Evolutionary conservation across 1,140 invertebrate genomes (phyloP), one percentile per base, ranked within the genome.

Genomic region (Palaemon carinicauda): DNA sequence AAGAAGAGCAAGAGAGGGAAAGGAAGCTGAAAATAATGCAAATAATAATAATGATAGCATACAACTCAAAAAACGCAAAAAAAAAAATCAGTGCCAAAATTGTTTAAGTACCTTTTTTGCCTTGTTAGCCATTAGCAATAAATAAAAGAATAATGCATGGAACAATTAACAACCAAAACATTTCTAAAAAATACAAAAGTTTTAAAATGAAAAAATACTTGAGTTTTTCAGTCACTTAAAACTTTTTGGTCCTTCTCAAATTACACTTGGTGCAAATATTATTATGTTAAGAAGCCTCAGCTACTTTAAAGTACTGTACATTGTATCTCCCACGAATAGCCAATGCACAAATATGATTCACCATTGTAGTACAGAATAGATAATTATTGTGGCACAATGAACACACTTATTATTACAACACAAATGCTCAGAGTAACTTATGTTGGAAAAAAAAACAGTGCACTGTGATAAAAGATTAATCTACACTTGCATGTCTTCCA

Each of bases 11-110:
- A 75, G 69, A 53, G 54, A 54, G 56, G 19, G 31, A 52, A 56
- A 79, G 74, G 60, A 80, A 29, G 84, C 84, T 86, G 84, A 86
- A 86, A 86, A 80, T 79, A 80, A 80, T 86, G 84, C 77, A 80
- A 80, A 86, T 80, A 29, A 71, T 27, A 33, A 29, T 21, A 24
- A n/a, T 53, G 21, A 51, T 73, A 82, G 41, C 51, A 71, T 74
- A 52, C 41, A 80, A 60, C 52, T 33, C 21, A 60, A 54, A 19
- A 80, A 80, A 19, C 14, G 33, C 3, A 54, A 9, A 52, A 53
- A 54, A 41, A 17, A 60, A 60, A 80, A 31, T n/a, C n/a, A n/a
- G 7, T 21, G 21, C 3, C 69, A 4, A 24, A 33, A 33, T 73
- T 24, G 12, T 4, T n/a, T 17, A n/a, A n/a, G 5, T 9, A 27